phyloP scores from a whole-genome alignment of 35 echinoderm and acorn worm species.

The Eucidaris tribuloides region DNA sequence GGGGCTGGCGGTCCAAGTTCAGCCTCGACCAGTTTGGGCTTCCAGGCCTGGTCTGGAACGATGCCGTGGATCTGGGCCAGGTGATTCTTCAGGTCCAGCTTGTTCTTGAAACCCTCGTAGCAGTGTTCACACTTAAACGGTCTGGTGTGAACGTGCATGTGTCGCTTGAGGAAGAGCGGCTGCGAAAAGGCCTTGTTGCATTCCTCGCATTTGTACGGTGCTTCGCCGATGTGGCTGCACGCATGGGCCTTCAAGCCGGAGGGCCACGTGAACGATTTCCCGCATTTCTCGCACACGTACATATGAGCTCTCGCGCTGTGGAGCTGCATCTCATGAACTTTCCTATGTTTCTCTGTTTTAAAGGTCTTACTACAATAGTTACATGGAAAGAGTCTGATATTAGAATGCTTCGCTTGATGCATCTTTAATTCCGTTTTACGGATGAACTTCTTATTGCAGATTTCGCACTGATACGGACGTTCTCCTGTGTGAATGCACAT shows the following conservation, averaged over 20 bases:
- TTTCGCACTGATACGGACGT: not conserved
- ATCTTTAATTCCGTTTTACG: not conserved
- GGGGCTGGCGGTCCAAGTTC: not conserved
- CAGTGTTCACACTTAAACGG: slow-evolving; percentile 24
- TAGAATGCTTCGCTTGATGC: slow-evolving; percentile 14
- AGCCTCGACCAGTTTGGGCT: not conserved
- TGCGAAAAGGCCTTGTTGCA: slow-evolving; percentile 9
- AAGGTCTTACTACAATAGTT: slow-evolving; percentile 9
- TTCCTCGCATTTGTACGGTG: slow-evolving; percentile 27
- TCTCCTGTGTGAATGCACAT: slow-evolving; percentile 21
- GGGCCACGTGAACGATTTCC: slow-evolving; percentile 15
- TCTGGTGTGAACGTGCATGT: slow-evolving; percentile 23
- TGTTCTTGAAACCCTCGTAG: slow-evolving; percentile 26
- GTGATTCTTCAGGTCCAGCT: not conserved
- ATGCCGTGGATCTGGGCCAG: not conserved
- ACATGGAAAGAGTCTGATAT: not conserved
- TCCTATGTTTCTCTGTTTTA: slow-evolving; percentile 8
- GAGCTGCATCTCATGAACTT: slow-evolving; percentile 17
- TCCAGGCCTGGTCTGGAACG: slow-evolving; percentile 3
- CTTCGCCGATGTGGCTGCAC: slow-evolving; percentile 13
- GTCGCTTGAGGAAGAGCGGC: slow-evolving; percentile 1
- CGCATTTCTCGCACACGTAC: slow-evolving; percentile 18
- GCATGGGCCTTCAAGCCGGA: slow-evolving; percentile 11
- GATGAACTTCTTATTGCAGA: slow-evolving; percentile 27
- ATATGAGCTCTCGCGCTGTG: not conserved